phyloP scores from a whole-genome alignment of 2,797 vertebrate species.

The Trachurus trachurus region DNA sequence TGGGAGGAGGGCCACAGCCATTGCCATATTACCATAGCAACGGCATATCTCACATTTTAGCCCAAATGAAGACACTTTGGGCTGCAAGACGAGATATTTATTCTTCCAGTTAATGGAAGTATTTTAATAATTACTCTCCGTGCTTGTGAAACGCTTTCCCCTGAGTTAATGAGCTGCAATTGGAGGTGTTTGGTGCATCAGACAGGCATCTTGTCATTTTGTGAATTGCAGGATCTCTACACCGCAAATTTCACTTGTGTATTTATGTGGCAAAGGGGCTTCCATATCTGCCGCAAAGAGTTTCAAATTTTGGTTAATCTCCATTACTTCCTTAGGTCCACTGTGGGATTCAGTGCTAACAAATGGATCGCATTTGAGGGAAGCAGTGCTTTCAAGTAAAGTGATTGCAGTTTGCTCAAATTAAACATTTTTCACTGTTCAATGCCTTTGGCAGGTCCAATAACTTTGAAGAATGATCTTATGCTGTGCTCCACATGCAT shows the following conservation, averaged over 20 bases:
- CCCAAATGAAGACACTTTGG: constrained; percentile 95
- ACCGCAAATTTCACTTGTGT: constrained; percentile 62
- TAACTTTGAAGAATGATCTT: constrained; percentile 53
- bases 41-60: constrained; percentile 94
- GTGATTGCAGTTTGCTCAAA: constrained; percentile 51
- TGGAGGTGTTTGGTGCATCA: constrained; percentile 71
- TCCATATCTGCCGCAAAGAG: constrained; percentile 42
- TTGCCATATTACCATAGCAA: constrained; percentile 97
- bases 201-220: constrained; percentile 73
- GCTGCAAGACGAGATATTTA: constrained; percentile 83
- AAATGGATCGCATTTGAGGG: constrained; percentile 39
- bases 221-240: constrained; percentile 75
- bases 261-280: constrained; percentile 54
- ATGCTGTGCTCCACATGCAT: constrained; percentile 35
- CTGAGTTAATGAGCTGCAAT: constrained; percentile 80
- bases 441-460: constrained; percentile 49
- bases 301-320: constrained; percentile 54
- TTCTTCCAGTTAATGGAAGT: constrained; percentile 82
- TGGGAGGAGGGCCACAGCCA: constrained; percentile 94
- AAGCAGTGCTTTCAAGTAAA: constrained; percentile 46
- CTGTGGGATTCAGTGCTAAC: constrained; percentile 42
- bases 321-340: constrained; percentile 38
- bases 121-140: constrained; percentile 78
- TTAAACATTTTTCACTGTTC: constrained; percentile 54
- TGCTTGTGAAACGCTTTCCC: constrained; percentile 70